phyloP scores from a whole-genome alignment of 2,888 invertebrate species.

The Bombylius discolor region DNA sequence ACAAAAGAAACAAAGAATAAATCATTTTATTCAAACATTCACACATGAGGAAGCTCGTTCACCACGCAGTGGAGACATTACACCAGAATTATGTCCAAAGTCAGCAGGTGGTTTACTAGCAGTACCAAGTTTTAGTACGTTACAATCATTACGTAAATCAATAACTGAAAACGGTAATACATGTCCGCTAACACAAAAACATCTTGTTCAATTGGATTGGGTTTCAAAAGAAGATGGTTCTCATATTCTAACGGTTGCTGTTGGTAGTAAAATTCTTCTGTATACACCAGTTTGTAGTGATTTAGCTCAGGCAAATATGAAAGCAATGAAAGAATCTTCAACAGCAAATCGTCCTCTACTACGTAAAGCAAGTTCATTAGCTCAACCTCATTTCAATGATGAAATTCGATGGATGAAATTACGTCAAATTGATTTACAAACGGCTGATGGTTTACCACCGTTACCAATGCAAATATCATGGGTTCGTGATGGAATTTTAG shows the following conservation, averaged over 20 bases:
- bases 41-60: slow-evolving; percentile 61
- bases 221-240: slow-evolving; percentile 98
- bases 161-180: slow-evolving; percentile 87
- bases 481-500: slow-evolving; percentile 94
- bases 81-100: slow-evolving; percentile 29
- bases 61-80: slow-evolving; percentile 40
- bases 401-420: slow-evolving; percentile 96
- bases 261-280: slow-evolving; percentile 82
- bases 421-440: slow-evolving; percentile 75
- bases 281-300: slow-evolving; percentile 92
- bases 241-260: slow-evolving; percentile 91
- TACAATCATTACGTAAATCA: slow-evolving; percentile 74
- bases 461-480: slow-evolving; percentile 98
- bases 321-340: slow-evolving; percentile 78
- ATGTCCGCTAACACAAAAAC: slow-evolving; percentile 80
- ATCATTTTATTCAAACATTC: slow-evolving; percentile 69
- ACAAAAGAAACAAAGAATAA: slow-evolving; percentile 69
- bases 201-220: slow-evolving; percentile 94
- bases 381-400: slow-evolving; percentile 77
- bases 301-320: slow-evolving; percentile 85
- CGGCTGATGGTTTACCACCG: slow-evolving; percentile 92
- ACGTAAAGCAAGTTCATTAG: slow-evolving; percentile 81
- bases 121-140: slow-evolving; percentile 80
- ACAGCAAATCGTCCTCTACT: slow-evolving; percentile 72
- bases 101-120: slow-evolving; percentile 46